Evolutionary conservation across 2,113 vertebrate genomes (phyloP).

Genomic region (Malurus elegans): DNA sequence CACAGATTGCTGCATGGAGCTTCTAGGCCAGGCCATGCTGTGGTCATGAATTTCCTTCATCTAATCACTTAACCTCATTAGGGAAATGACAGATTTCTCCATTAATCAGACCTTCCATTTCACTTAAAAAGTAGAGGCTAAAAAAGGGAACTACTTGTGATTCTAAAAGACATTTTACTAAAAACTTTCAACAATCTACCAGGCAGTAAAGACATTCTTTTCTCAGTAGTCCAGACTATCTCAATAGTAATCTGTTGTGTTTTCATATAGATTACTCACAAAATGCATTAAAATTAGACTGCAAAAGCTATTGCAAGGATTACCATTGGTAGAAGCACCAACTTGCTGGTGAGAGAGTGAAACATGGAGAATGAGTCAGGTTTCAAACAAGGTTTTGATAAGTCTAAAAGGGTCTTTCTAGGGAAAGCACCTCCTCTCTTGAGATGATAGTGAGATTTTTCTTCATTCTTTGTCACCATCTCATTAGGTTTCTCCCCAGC

Average conservation of each 20-base stretch:
- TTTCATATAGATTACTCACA: neutral
- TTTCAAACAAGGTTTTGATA: neutral
- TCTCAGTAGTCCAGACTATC: neutral
- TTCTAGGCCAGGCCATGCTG: neutral
- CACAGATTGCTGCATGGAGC: neutral
- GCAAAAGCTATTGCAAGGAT: neutral
- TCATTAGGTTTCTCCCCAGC: neutral
- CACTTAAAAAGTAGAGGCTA: neutral
- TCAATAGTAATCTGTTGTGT: neutral
- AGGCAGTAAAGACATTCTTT: neutral
- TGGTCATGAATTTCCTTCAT: neutral
- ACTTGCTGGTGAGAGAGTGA: neutral
- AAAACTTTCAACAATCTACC: neutral
- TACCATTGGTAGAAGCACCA: neutral
- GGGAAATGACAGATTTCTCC: neutral
- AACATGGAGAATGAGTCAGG: neutral
- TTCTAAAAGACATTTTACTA: neutral
- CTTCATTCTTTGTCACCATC: neutral
- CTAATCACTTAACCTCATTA: neutral
- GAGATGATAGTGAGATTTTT: neutral
- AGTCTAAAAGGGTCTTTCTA: neutral
- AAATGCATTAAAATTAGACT: neutral
- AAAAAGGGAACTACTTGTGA: neutral
- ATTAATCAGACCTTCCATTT: neutral
- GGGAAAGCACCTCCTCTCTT: neutral